A percentile compares a stretch with the other conserved stretches of the same genome.
Conservation (phyloP, 2,797 vertebrate genomes). For the Eurystomus glaucurus region DNA sequence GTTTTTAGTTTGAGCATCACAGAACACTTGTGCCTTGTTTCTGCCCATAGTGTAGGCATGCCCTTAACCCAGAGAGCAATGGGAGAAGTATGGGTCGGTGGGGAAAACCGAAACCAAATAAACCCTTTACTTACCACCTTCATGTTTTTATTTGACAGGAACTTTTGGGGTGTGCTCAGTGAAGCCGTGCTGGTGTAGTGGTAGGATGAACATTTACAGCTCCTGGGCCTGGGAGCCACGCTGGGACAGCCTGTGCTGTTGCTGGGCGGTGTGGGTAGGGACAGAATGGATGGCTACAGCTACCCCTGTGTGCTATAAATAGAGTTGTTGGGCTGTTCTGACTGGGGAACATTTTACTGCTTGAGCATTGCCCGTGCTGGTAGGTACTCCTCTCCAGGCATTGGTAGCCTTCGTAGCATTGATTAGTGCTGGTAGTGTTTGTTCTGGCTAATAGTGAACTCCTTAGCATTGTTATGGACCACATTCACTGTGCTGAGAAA, state of each 20-base stretch:
- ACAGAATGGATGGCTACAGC: background rate
- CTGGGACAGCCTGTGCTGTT: background rate
- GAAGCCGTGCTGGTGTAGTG: background rate
- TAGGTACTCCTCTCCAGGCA: fast-evolving
- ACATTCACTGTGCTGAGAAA: background rate
- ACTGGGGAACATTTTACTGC: background rate
- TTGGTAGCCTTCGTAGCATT: fast-evolving
- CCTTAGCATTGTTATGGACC: fast-evolving
- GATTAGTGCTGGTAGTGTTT: background rate
- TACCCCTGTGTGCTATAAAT: background rate
- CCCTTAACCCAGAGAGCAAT: background rate
- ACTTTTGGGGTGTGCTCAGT: background rate
- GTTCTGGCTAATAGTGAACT: background rate
- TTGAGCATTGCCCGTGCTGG: background rate
- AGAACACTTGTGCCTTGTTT: background rate
- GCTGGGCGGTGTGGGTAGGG: fast-evolving
- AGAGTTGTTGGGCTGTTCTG: background rate
- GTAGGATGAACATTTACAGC: background rate
- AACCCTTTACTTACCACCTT: background rate
- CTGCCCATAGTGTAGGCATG: background rate
- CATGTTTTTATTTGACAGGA: background rate
- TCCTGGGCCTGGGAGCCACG: background rate
- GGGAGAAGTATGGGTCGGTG: background rate
- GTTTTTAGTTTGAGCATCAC: background rate
- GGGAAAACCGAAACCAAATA: background rate